phyloP scores from a whole-genome alignment of 92 coral and sea anemone genomes.

The Anthopleura xanthogrammica region DNA sequence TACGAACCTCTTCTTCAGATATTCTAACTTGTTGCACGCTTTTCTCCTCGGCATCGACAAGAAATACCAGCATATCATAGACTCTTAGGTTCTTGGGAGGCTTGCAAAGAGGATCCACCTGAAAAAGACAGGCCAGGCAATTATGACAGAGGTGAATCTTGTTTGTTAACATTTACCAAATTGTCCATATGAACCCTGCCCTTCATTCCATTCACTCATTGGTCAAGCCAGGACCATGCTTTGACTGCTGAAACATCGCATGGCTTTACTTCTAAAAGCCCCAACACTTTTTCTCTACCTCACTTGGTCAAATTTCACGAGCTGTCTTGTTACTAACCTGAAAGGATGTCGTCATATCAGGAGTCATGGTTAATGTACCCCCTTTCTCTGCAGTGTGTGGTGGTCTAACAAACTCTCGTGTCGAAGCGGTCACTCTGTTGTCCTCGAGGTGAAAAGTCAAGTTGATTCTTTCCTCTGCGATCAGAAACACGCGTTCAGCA shows the following conservation, averaged over 20 bases:
- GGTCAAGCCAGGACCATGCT: too few relatives aligned
- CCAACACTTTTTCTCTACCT: too few relatives aligned
- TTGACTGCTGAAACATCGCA: too few relatives aligned
- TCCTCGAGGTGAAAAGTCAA: constrained; percentile 94
- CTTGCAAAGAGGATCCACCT: constrained; percentile 95
- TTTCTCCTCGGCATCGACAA: constrained; percentile 91
- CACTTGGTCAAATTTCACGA: too few relatives aligned
- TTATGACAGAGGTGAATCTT: too few relatives aligned
- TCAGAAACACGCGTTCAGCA: constrained; percentile 89
- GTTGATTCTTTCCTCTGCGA: constrained; percentile 87
- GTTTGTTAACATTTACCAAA: too few relatives aligned
- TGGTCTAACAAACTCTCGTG: constrained; percentile 94
- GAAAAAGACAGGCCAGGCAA: not conserved
- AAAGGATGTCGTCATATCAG: constrained; percentile 98
- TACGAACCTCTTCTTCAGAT: constrained; percentile 91
- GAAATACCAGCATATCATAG: constrained; percentile 82
- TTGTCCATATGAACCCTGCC: too few relatives aligned
- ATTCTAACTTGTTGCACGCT: constrained; percentile 83
- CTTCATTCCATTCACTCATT: too few relatives aligned
- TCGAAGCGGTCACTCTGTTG: constrained; percentile 94
- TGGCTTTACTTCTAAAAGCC: too few relatives aligned
- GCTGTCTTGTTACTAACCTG: constrained; percentile 60
- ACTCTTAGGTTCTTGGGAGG: constrained; percentile 87
- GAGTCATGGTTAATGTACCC: constrained; percentile 89
- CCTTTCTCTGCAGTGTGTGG: constrained; percentile 90